Conservation (phyloP, 2,797 vertebrate species). For the Bradypus variegatus region DNA sequence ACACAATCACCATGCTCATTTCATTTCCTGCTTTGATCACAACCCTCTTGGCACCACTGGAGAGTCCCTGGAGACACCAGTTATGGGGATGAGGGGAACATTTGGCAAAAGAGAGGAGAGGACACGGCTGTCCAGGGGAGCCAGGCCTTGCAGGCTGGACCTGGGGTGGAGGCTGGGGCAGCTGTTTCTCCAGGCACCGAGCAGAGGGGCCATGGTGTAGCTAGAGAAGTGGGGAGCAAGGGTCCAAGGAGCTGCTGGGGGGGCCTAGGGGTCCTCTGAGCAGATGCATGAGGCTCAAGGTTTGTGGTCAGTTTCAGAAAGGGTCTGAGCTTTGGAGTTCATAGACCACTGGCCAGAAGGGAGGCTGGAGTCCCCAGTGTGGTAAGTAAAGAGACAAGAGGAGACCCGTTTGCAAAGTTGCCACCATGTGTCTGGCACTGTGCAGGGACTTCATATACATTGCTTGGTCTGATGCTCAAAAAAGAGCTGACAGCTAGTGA, state of each 20-base stretch:
- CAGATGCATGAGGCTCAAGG: not conserved
- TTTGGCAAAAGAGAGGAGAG: not conserved
- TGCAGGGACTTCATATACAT: fast-evolving
- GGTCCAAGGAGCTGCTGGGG: not conserved
- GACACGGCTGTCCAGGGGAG: too few species aligned
- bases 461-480: fast-evolving
- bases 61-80: not conserved
- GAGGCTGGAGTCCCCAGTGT: not conserved
- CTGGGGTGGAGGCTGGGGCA: fast-evolving
- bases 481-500: not conserved
- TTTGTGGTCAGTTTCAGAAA: not conserved
- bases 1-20: fast-evolving
- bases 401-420: fast-evolving
- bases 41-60: not conserved
- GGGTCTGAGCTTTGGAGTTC: not conserved
- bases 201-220: not conserved
- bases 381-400: not conserved
- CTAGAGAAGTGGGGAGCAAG: not conserved
- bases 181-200: not conserved
- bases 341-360: not conserved
- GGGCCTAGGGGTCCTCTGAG: not conserved
- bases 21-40: too few species aligned
- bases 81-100: too few species aligned
- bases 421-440: fast-evolving
- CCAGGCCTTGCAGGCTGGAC: not conserved